Percentiles rank a stretch among this genome's conserved stretches.
These are phyloP conservation scores for Tupiocoris notatus DNA, from an alignment of 2,888 invertebrate genomes.

Conservation along the genomic window DNA sequence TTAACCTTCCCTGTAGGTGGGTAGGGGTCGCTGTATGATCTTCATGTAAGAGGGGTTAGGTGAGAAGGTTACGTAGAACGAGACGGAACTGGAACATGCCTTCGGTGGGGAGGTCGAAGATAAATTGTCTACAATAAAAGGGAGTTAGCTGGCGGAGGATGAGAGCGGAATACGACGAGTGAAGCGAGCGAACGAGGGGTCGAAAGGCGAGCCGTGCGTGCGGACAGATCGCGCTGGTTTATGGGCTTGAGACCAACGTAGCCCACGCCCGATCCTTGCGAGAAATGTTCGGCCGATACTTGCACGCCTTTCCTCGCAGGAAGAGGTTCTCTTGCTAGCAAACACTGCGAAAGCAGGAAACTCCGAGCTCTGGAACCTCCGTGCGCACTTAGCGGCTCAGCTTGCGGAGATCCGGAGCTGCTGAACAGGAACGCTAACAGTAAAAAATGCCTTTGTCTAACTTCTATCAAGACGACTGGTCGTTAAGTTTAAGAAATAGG, in stretches of 20 bases:
- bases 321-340: neutral
- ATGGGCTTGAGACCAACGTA: neutral
- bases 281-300: neutral
- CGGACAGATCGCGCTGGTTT: neutral
- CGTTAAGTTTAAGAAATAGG: no score
- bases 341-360: neutral
- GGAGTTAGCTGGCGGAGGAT: neutral
- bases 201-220: neutral
- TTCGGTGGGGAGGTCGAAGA: neutral
- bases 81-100: no score
- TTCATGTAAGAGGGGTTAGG: no score
- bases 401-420: neutral
- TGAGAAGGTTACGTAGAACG: neutral
- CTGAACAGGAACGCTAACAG: neutral
- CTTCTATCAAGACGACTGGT: no score
- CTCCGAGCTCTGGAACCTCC: neutral
- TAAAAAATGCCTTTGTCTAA: no score
- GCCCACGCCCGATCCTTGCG: no score
- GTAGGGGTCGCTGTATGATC: no score
- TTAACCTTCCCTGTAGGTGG: no score
- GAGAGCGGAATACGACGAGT: neutral
- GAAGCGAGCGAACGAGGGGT: no score
- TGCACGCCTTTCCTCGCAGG: neutral
- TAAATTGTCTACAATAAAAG: neutral
- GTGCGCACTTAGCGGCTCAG: neutral